Percentiles rank a stretch among this genome's conserved stretches.
These are phyloP conservation scores for Callimorpha dominula DNA, from an alignment of 2,888 invertebrate genomes.

Conservation along the genomic window DNA sequence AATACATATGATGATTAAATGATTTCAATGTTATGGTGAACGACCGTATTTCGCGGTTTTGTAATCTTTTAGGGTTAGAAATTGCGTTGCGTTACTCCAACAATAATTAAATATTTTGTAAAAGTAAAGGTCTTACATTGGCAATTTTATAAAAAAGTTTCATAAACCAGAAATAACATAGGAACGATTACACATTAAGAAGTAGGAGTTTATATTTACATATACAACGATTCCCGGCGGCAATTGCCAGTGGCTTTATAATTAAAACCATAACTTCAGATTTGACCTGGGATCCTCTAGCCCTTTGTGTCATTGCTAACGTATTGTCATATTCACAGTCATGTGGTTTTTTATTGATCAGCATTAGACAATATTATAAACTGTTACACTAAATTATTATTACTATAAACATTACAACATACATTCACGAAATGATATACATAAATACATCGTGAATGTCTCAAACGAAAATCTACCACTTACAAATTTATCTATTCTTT, in stretches of 20 bases:
- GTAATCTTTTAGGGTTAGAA: slow-evolving; percentile 29
- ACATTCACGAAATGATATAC: neutral
- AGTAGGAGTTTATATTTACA: neutral
- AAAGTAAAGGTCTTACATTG: slow-evolving; percentile 7
- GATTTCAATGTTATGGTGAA: slow-evolving; percentile 35
- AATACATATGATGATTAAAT: slow-evolving; percentile 32
- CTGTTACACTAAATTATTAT: neutral
- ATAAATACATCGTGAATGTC: neutral
- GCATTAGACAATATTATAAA: neutral
- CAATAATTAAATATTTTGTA: slow-evolving; percentile 18
- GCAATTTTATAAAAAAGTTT: slow-evolving; percentile 12
- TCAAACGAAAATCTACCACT: slow-evolving; percentile 6
- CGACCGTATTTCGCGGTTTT: slow-evolving; percentile 33
- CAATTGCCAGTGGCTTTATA: neutral
- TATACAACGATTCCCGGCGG: neutral
- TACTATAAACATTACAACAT: neutral
- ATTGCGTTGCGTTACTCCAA: slow-evolving; percentile 11
- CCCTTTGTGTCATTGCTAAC: neutral
- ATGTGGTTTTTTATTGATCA: neutral
- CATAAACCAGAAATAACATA: neutral
- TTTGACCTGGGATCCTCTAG: neutral
- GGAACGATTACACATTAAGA: neutral
- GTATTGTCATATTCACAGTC: neutral
- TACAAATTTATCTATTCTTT: slow-evolving; percentile 16
- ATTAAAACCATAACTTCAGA: neutral